These are phyloP conservation scores for Entosphenus tridentatus DNA, from an alignment of 2,113 vertebrate species.

Conservation along the genomic window DNA sequence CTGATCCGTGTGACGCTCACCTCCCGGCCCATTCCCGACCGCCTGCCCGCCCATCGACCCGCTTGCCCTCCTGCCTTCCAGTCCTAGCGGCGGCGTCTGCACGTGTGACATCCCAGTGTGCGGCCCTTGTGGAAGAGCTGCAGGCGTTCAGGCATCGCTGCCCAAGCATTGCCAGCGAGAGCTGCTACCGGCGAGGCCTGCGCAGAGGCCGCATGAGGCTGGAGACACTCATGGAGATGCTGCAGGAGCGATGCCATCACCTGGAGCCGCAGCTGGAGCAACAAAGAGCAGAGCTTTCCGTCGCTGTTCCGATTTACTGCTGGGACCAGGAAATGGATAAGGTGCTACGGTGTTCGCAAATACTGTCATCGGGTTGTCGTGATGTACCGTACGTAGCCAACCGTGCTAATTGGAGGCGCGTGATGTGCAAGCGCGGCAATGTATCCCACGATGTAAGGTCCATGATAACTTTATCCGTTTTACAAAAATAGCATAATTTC, in stretches of 20 bases:
- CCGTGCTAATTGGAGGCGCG: conserved; percentile 17
- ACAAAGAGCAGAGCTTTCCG: conserved; percentile 23
- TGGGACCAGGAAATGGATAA: conserved; percentile 41
- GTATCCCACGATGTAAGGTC: conserved; percentile 22
- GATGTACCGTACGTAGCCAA: conserved; percentile 18
- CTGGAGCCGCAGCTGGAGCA: conserved; percentile 31
- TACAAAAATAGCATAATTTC: not conserved
- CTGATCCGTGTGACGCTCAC: not conserved
- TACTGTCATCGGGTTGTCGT: conserved; percentile 13
- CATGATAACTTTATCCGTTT: conserved; percentile 9
- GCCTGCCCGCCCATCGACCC: not conserved
- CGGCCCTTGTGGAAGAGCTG: conserved; percentile 41
- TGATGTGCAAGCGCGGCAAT: conserved; percentile 17
- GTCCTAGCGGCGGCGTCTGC: conserved; percentile 54
- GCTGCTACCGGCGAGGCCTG: conserved; percentile 22
- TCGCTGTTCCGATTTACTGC: conserved; percentile 26
- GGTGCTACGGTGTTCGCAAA: conserved; percentile 20
- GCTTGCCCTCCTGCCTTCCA: conserved; percentile 16
- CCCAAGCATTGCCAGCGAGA: conserved; percentile 24
- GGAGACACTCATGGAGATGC: conserved; percentile 44
- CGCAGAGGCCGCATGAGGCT: conserved; percentile 34
- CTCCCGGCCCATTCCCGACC: not conserved
- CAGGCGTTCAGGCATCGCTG: conserved; percentile 36
- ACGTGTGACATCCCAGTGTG: conserved; percentile 47
- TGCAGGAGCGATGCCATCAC: conserved; percentile 51